Evolutionary conservation across 2,113 vertebrate genomes (phyloP), one percentile per base, ranked within the genome.

Genomic region (Oxyura jamaicensis): DNA sequence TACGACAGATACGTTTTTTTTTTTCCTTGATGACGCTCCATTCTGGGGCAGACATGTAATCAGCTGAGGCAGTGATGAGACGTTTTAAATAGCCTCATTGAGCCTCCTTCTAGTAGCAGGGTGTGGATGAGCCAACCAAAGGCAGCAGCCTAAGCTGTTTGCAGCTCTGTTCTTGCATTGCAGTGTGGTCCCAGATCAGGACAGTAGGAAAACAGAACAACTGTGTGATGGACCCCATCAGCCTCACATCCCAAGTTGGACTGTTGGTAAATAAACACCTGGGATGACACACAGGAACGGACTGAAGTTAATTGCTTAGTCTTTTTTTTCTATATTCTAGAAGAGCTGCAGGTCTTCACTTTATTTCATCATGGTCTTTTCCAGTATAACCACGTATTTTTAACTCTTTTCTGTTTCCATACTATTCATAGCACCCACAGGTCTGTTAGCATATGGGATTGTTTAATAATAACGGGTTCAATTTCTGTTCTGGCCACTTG

Each of bases 181-280:
- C 0, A 0, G 1, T 56, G 17, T 29, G 53, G 25, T 87, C 39
- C 11, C 42, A 23, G 33, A 52, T 65, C 0, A 1, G 8, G 8
- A 56, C 8, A 53, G 39, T 1, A 72, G 59, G 29, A 85, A 90
- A 82, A 67, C 31, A 75, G 12, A 81, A 41, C 2, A 1, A 0
- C 19, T 73, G 20, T 0, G 0, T 66, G 48, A 31, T 50, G 55
- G 16, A 28, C 23, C 4, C 56, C 39, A 39, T 85, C 79, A 88
- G 23, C 12, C 33, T 69, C 35, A 8, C 2, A 52, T 4, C 10
- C 35, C 18, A 44, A 22, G n/a, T 25, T 8, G 31, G 12, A 68
- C 2, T 8, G 4, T 35, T 12, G 5, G 6, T 76, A 72, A 89
- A 93, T 48, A 7, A 55, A 7, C 19, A 75, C 3, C 19, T 81